These are phyloP conservation scores for Ranitomeya variabilis DNA, from an alignment of 2,113 vertebrate species.

Conservation along the genomic window DNA sequence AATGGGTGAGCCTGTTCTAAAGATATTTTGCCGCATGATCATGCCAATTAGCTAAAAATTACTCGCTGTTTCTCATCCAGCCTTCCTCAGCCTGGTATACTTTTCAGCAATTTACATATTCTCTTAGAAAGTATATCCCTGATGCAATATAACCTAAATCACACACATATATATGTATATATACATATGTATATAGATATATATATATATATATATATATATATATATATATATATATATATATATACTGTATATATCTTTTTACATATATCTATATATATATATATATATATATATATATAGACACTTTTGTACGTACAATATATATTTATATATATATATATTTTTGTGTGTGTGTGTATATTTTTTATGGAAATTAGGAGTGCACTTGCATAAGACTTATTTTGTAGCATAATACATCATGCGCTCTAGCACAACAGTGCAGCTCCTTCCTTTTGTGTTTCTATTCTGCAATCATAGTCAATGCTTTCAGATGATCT, in stretches of 20 bases:
- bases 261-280: no score
- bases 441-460: conserved; percentile 16
- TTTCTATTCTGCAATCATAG: conserved; percentile 56
- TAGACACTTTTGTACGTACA: no score
- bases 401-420: not conserved
- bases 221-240: not conserved
- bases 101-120: not conserved
- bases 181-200: no score
- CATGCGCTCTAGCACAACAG: conserved; percentile 1
- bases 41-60: not conserved
- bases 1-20: not conserved
- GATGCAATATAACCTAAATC: not conserved
- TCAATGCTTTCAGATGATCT: conserved; percentile 59
- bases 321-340: no score
- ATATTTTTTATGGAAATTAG: no score
- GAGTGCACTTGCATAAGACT: not conserved
- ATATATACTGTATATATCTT: not conserved
- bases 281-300: not conserved
- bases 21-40: not conserved
- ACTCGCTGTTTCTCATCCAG: not conserved
- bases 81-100: not conserved
- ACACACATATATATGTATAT: not conserved
- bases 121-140: conserved; percentile 13
- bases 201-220: no score
- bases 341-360: no score